phyloP scores from a whole-genome alignment of 1,140 invertebrate genomes.

The Brachystomella parvula region DNA sequence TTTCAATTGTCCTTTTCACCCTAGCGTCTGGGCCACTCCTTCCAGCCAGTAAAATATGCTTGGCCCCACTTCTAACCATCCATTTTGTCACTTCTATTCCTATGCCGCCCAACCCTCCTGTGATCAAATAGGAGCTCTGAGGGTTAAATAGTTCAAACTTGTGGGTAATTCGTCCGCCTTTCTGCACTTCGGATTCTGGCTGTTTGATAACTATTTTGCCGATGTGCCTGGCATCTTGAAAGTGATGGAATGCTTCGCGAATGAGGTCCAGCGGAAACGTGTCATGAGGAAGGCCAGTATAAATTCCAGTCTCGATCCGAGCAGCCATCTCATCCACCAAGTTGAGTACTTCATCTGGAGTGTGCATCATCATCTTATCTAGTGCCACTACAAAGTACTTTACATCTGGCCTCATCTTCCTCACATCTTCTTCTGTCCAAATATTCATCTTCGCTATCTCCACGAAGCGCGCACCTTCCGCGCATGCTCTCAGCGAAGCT shows the following conservation, averaged over 20 bases:
- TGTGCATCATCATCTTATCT: neutral
- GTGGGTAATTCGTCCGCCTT: neutral
- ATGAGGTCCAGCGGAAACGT: conserved; percentile 8
- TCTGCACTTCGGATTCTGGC: neutral
- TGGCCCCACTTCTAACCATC: conserved; percentile 17
- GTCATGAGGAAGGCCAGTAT: conserved; percentile 6
- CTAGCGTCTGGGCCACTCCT: neutral
- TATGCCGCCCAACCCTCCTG: conserved; percentile 25
- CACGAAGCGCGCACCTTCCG: conserved; percentile 19
- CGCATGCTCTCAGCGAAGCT: conserved; percentile 15
- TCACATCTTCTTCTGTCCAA: conserved; percentile 24
- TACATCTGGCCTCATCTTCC: conserved; percentile 16
- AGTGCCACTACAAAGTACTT: conserved; percentile 10
- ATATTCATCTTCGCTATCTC: conserved; percentile 27
- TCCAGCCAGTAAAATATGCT: conserved; percentile 17
- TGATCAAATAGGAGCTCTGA: conserved; percentile 20
- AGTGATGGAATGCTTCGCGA: conserved; percentile 16
- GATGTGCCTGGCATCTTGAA: conserved; percentile 18
- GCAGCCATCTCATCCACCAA: conserved; percentile 11
- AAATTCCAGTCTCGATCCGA: neutral
- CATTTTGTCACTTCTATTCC: conserved; percentile 25
- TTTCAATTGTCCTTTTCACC: conserved; percentile 3
- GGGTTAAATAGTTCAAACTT: conserved; percentile 11
- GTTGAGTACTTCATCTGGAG: neutral
- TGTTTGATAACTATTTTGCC: conserved; percentile 15